phyloP scores from a whole-genome alignment of 2,888 invertebrate species.

The Cerceris rybyensis region DNA sequence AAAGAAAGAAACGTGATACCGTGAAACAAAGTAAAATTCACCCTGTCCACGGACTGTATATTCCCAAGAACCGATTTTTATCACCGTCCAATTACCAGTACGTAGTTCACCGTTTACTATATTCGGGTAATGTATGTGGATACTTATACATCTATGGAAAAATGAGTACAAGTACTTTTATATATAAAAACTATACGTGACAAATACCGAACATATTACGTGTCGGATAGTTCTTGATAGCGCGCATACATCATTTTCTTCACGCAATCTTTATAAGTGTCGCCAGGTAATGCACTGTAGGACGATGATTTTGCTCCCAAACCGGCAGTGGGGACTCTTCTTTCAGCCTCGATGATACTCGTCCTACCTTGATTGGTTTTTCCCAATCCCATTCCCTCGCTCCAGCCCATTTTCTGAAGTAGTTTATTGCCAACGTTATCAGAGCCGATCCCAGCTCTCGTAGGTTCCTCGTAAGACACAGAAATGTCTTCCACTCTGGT shows the following conservation, averaged over 20 bases:
- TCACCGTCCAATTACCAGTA: conserved; percentile 53
- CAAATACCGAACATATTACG: conserved; percentile 68
- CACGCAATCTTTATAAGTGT: conserved; percentile 94
- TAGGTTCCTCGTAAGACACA: conserved; percentile 83
- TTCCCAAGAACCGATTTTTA: conserved; percentile 48
- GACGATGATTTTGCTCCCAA: conserved; percentile 92
- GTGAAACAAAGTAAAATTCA: conserved; percentile 15
- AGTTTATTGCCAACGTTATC: conserved; percentile 97
- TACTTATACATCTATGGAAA: conserved; percentile 61
- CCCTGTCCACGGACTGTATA: conserved; percentile 2
- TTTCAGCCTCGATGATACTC: conserved; percentile 90
- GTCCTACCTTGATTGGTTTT: conserved; percentile 96
- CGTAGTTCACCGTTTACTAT: conserved; percentile 27
- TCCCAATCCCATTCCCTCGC: conserved; percentile 97
- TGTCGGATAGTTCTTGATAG: conserved; percentile 90
- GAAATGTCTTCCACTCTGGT: conserved; percentile 82
- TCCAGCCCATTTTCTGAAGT: conserved; percentile 99
- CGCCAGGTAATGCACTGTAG: conserved; percentile 90
- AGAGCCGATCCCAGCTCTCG: conserved; percentile 88
- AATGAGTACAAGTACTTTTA: conserved; percentile 57
- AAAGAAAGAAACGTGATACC: conserved; percentile 22
- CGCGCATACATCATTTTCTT: conserved; percentile 95
- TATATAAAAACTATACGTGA: conserved; percentile 57
- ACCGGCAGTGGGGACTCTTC: conserved; percentile 89
- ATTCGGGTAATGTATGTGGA: conserved; percentile 49